Percentiles rank a stretch among this genome's conserved stretches.
Evolutionary conservation across 2,797 vertebrate species (phyloP).

Genomic region (Cercopithecus hamlyni): DNA sequence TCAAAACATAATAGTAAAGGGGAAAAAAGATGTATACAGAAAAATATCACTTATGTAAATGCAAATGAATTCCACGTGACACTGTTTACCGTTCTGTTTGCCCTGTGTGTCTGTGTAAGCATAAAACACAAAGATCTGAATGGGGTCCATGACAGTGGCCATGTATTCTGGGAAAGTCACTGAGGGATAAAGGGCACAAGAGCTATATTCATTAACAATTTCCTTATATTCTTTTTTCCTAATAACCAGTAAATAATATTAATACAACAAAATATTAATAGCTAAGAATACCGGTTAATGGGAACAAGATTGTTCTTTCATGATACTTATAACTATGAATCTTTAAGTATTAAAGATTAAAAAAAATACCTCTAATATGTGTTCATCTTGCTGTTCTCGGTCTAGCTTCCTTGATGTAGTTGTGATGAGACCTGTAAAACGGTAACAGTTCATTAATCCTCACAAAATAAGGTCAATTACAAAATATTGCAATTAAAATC

Average conservation of each 20-base stretch:
- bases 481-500: background rate
- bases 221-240: background rate
- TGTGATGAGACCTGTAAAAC: conserved; percentile 92
- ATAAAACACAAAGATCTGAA: background rate
- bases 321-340: background rate
- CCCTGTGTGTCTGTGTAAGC: background rate
- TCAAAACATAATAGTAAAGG: background rate
- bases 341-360: background rate
- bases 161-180: background rate
- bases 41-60: background rate
- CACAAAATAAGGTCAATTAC: conserved; percentile 17
- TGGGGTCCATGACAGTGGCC: accelerated
- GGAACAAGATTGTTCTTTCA: background rate
- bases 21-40: background rate
- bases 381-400: conserved; percentile 96
- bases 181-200: background rate
- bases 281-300: background rate
- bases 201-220: background rate
- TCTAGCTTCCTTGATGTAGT: conserved; percentile 97
- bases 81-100: background rate
- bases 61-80: background rate
- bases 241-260: background rate
- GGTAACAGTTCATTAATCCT: conserved; percentile 63
- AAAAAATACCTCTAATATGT: conserved; percentile 95
- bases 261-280: background rate